Evolutionary conservation across 2,888 invertebrate species (phyloP), one percentile per base, ranked within the genome.

Genomic region (Nysson spinosus): DNA sequence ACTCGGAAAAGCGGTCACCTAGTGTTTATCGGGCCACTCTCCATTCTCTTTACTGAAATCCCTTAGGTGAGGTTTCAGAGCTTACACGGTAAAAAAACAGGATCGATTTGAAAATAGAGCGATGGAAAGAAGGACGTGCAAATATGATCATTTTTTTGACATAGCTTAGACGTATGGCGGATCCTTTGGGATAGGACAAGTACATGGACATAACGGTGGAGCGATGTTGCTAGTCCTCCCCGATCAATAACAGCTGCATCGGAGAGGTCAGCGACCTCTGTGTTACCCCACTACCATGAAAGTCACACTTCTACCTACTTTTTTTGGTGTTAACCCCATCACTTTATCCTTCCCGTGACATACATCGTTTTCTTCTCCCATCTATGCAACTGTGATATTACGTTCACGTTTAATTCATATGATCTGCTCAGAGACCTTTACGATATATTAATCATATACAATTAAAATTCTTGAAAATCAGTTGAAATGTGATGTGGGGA

Each of bases 211-310:
- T 68, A 72, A 74, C 72, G 66, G 73, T 62, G 62, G 72, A 78
- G 78, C 75, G 73, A 80, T 80, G 81, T 81, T 82, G 79, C 81
- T 77, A 80, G 82, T 83, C 80, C 82, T 82, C 78, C 60, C 60
- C 85, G 85, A 85, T 85, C 85, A 86, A 86, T 86, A 86, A 86
- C 85, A 86, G 86, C 85, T 86, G 85, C 85, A 82, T 71, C 81
- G 52, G 74, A 68, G 77, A 68, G 84, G 83, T 85, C 85, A 77
- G 80, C 77, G 83, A 84, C 81, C 75, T 39, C 63, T 78, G 74
- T 75, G 63, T 63, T 69, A 39, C 61, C 76, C 74, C 67, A 69
- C 77, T 77, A 77, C 72, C 65, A 22, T 26, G 24, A 39, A 22
- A 43, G 43, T 62, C 64, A 61, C 58, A 69, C 63, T 67, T 67